Percentiles rank a stretch among this genome's conserved stretches.
These are phyloP conservation scores for Phycodurus eques DNA, from an alignment of 2,113 vertebrate genomes.

Conservation along the genomic window DNA sequence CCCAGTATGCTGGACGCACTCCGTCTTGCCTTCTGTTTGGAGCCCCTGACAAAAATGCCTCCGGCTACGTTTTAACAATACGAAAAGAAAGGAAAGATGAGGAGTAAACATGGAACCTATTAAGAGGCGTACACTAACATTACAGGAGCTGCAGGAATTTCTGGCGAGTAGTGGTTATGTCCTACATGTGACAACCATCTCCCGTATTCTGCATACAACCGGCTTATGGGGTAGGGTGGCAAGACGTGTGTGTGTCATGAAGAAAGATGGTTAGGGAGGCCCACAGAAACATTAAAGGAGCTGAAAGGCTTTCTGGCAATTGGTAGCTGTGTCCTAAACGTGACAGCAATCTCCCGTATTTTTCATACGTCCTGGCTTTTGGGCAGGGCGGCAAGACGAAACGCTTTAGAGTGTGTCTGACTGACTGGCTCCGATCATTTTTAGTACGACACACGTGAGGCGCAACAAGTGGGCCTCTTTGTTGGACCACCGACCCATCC, in stretches of 20 bases:
- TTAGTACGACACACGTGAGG: conserved; percentile 24
- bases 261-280: background rate
- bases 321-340: too few species aligned
- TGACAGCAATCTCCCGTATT: background rate
- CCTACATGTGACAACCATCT: background rate
- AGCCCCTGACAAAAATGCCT: background rate
- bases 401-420: background rate
- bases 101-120: background rate
- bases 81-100: background rate
- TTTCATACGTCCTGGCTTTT: background rate
- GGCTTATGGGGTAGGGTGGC: background rate
- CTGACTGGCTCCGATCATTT: background rate
- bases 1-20: conserved; percentile 26
- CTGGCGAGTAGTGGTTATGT: background rate
- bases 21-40: conserved; percentile 38
- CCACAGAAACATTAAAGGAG: background rate
- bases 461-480: conserved; percentile 58
- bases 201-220: too few species aligned
- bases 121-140: background rate
- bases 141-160: background rate
- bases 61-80: background rate
- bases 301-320: background rate
- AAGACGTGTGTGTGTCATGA: background rate
- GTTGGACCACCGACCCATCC: conserved; percentile 40
- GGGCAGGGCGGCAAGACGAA: background rate